phyloP scores from a whole-genome alignment of 2,797 vertebrate genomes.

The Chelon labrosus region DNA sequence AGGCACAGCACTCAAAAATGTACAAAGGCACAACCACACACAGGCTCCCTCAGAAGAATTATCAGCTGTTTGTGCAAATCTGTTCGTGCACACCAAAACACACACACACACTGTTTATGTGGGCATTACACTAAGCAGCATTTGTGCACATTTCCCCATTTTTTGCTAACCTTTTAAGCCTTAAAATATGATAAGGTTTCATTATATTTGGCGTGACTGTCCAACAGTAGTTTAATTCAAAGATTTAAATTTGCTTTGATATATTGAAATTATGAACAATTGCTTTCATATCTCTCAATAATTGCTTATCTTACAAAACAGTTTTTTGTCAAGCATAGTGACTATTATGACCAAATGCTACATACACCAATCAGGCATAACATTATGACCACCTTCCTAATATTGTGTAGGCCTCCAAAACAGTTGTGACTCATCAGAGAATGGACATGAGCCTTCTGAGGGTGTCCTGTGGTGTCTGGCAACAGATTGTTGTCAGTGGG shows the following conservation, averaged over 20 bases:
- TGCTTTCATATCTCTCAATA: neutral
- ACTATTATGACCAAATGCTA: neutral
- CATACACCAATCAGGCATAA: neutral
- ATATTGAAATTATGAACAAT: neutral
- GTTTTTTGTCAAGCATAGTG: neutral
- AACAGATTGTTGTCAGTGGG: too few relatives aligned
- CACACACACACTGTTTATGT: neutral
- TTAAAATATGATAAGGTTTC: neutral
- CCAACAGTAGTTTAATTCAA: neutral
- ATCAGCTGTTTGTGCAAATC: conserved; percentile 31
- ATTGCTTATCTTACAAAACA: neutral
- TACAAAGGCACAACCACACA: conserved; percentile 52
- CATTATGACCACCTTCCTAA: too few relatives aligned
- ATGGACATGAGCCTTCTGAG: too few relatives aligned
- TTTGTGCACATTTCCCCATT: neutral
- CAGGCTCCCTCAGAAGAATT: conserved; percentile 5
- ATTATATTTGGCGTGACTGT: neutral
- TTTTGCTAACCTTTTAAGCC: neutral
- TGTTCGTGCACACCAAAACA: conserved; percentile 21
- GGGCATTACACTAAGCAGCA: neutral
- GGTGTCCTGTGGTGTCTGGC: too few relatives aligned
- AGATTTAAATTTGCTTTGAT: neutral
- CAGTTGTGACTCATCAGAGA: too few relatives aligned
- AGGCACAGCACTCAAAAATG: conserved; percentile 40
- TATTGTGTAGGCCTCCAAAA: too few relatives aligned